phyloP scores from a whole-genome alignment of 2,888 invertebrate species.

The Sinotaia quadrata region DNA sequence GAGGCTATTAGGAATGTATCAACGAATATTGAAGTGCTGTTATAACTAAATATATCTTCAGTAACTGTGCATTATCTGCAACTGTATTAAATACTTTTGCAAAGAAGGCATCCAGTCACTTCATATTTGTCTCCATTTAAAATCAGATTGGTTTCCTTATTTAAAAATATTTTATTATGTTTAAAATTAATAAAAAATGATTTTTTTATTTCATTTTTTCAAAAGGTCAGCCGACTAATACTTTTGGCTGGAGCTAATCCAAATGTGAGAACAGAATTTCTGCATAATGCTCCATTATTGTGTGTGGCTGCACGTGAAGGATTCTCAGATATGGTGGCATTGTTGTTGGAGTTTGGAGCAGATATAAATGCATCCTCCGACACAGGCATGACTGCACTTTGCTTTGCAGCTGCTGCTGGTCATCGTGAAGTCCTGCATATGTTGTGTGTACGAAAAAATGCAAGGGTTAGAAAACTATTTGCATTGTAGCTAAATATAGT shows the following conservation, averaged over 20 bases:
- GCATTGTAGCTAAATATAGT: too few relatives aligned
- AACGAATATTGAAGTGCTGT: too few relatives aligned
- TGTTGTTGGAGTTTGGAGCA: constrained; percentile 92
- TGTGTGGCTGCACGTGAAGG: constrained; percentile 93
- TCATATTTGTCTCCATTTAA: too few relatives aligned
- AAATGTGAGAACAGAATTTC: constrained; percentile 83
- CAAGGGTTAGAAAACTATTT: constrained; percentile 72
- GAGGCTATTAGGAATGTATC: too few relatives aligned
- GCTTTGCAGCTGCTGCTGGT: constrained; percentile 88
- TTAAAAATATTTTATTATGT: too few relatives aligned
- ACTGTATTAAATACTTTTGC: too few relatives aligned
- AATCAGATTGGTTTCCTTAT: too few relatives aligned
- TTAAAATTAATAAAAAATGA: too few relatives aligned
- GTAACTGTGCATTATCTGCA: too few relatives aligned
- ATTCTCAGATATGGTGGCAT: constrained; percentile 90
- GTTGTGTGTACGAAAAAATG: constrained; percentile 76
- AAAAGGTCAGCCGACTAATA: constrained; percentile 86
- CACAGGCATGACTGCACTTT: constrained; percentile 89
- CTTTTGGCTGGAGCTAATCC: constrained; percentile 91
- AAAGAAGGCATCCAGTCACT: too few relatives aligned
- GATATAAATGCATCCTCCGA: constrained; percentile 88
- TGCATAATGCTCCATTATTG: constrained; percentile 79
- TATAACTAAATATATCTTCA: too few relatives aligned
- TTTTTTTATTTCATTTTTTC: neutral
- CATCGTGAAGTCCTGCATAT: constrained; percentile 83